These are phyloP conservation scores for Mastacembelus armatus DNA, from an alignment of 2,797 vertebrate species.

Conservation along the genomic window DNA sequence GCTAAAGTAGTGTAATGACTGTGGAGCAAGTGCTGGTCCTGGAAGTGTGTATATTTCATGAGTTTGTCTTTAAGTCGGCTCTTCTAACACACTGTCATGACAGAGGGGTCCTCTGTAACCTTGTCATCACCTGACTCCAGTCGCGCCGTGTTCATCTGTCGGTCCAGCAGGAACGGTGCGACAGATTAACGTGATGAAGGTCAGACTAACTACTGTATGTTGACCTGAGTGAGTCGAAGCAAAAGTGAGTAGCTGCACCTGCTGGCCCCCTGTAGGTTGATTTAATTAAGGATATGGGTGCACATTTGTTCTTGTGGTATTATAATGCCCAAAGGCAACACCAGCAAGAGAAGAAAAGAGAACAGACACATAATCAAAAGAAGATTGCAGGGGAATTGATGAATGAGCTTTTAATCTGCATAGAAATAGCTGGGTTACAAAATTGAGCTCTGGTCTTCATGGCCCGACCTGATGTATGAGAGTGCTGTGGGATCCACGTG, in stretches of 20 bases:
- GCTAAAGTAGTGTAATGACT: neutral
- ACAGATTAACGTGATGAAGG: slow-evolving; percentile 81
- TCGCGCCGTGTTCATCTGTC: slow-evolving; percentile 46
- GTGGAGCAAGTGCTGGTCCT: neutral
- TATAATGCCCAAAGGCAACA: slow-evolving; percentile 39
- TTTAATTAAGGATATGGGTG: slow-evolving; percentile 74
- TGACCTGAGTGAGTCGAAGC: slow-evolving; percentile 61
- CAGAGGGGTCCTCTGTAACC: slow-evolving; percentile 63
- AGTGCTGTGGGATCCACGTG: slow-evolving; percentile 56
- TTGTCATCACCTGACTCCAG: slow-evolving; percentile 63
- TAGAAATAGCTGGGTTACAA: slow-evolving; percentile 73
- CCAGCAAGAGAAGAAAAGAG: neutral
- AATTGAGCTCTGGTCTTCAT: slow-evolving; percentile 72
- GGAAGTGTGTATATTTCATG: slow-evolving; percentile 33
- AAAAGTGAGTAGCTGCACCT: slow-evolving; percentile 74
- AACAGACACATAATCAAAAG: slow-evolving; percentile 66
- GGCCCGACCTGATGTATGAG: slow-evolving; percentile 70
- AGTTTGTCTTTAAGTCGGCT: slow-evolving; percentile 62
- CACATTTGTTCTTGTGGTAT: slow-evolving; percentile 55
- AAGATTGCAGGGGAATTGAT: slow-evolving; percentile 71
- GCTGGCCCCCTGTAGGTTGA: slow-evolving; percentile 67
- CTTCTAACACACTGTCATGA: slow-evolving; percentile 34
- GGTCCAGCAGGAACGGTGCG: slow-evolving; percentile 63
- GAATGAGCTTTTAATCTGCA: slow-evolving; percentile 81
- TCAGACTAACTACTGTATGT: slow-evolving; percentile 62